phyloP scores from a whole-genome alignment of 2,797 vertebrate species.

The Chrysocyon brachyurus region DNA sequence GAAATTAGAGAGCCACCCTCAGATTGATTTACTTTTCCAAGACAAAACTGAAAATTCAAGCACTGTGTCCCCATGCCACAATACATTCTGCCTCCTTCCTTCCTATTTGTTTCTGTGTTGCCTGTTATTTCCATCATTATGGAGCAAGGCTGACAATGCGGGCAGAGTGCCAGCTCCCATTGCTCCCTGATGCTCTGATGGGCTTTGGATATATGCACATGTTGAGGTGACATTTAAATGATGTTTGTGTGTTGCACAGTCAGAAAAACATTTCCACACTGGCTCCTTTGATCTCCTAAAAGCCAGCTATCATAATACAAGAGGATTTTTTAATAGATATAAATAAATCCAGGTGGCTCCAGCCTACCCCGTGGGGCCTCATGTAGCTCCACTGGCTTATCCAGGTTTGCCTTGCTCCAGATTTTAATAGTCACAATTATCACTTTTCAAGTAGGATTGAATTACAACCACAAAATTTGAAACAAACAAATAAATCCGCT shows the following conservation, averaged over 20 bases:
- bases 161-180: slow-evolving; percentile 83
- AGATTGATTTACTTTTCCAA: background rate
- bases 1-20: background rate
- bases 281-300: slow-evolving; percentile 87
- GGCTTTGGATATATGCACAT: slow-evolving; percentile 83
- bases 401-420: slow-evolving; percentile 77
- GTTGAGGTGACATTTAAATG: slow-evolving; percentile 87
- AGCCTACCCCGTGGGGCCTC: slow-evolving; percentile 71
- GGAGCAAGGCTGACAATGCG: slow-evolving; percentile 84
- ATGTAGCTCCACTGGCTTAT: slow-evolving; percentile 62
- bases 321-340: slow-evolving; percentile 82
- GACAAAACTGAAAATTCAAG: slow-evolving; percentile 28
- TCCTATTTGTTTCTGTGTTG: slow-evolving; percentile 71
- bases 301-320: slow-evolving; percentile 84
- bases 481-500: background rate
- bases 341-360: slow-evolving; percentile 84
- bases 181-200: slow-evolving; percentile 75
- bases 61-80: background rate
- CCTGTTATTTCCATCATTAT: slow-evolving; percentile 84
- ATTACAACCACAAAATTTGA: slow-evolving; percentile 5
- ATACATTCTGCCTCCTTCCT: slow-evolving; percentile 2
- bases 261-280: slow-evolving; percentile 81
- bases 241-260: slow-evolving; percentile 85
- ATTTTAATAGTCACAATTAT: slow-evolving; percentile 77
- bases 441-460: slow-evolving; percentile 81